phyloP scores from a whole-genome alignment of 2,888 invertebrate genomes.

The Sesia bembeciformis region DNA sequence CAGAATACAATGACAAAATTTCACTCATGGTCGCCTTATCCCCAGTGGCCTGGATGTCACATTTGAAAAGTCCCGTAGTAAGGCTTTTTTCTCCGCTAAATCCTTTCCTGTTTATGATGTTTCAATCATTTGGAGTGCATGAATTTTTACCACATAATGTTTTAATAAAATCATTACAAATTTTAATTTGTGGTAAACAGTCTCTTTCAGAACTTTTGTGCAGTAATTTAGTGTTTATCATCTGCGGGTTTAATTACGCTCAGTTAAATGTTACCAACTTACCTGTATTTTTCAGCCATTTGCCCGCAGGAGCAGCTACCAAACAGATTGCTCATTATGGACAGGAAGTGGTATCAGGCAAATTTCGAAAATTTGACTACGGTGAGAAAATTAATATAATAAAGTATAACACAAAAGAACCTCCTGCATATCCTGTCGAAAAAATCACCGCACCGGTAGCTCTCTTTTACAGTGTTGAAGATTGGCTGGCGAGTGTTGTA shows the following conservation, averaged over 20 bases:
- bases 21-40: slow-evolving; percentile 73
- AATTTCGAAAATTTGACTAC: slow-evolving; percentile 22
- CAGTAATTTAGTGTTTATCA: slow-evolving; percentile 1
- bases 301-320: slow-evolving; percentile 49
- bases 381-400: slow-evolving; percentile 14
- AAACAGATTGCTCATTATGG: slow-evolving; percentile 40
- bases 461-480: slow-evolving; percentile 18
- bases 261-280: slow-evolving; percentile 14
- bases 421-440: slow-evolving; percentile 18
- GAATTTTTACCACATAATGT: not conserved
- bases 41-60: slow-evolving; percentile 73
- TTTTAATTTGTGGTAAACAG: not conserved
- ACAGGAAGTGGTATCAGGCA: slow-evolving; percentile 16
- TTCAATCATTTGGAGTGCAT: not conserved
- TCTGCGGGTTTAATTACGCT: slow-evolving; percentile 18
- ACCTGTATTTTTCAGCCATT: slow-evolving; percentile 13
- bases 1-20: slow-evolving; percentile 77
- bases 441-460: slow-evolving; percentile 17
- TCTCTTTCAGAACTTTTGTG: slow-evolving; percentile 2
- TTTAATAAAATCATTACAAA: not conserved
- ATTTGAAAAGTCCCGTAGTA: slow-evolving; percentile 35
- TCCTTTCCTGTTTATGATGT: not conserved
- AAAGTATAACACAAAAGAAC: slow-evolving; percentile 11
- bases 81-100: slow-evolving; percentile 4
- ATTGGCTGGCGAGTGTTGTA: slow-evolving; percentile 15